These are phyloP conservation scores for Drosophila nannoptera DNA, from an alignment of 1,140 invertebrate species.

Conservation along the genomic window DNA sequence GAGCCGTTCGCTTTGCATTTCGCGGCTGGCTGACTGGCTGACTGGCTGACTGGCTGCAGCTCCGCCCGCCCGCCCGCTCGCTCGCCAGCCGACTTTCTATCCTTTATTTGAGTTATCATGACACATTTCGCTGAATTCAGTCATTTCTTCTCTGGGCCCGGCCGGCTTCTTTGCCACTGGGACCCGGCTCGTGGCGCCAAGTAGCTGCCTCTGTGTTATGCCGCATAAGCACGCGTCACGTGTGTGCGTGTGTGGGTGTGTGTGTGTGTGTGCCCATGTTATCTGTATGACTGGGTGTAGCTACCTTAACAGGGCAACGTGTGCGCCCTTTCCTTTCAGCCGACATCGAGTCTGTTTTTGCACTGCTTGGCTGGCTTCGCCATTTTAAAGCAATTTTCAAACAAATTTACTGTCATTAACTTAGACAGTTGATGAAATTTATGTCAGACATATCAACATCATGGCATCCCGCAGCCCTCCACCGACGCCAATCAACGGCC, in stretches of 20 bases:
- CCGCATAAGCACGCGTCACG: constrained; percentile 15
- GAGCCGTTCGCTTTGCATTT: constrained; percentile 68
- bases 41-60: constrained; percentile 24
- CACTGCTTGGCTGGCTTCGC: constrained; percentile 70
- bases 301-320: constrained; percentile 56
- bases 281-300: constrained; percentile 30
- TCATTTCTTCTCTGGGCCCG: constrained; percentile 51
- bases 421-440: constrained; percentile 78
- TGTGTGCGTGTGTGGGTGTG: constrained; percentile 17
- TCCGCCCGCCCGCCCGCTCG: constrained; percentile 31
- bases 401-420: constrained; percentile 78
- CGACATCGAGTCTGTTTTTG: constrained; percentile 58
- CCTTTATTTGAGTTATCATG: constrained; percentile 78
- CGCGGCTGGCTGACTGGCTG: constrained; percentile 69
- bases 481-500: constrained; percentile 3
- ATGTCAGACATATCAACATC: constrained; percentile 76
- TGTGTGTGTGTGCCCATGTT: constrained; percentile 29
- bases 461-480: constrained; percentile 43
- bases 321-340: constrained; percentile 11
- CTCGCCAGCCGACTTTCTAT: constrained; percentile 48
- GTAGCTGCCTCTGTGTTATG: constrained; percentile 22
- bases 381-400: constrained; percentile 78
- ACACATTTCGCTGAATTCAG: constrained; percentile 77
- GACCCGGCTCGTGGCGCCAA: constrained; percentile 72
- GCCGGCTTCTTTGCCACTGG: constrained; percentile 66